phyloP scores from a whole-genome alignment of 1,140 invertebrate genomes.

The Mylabris phalerata region DNA sequence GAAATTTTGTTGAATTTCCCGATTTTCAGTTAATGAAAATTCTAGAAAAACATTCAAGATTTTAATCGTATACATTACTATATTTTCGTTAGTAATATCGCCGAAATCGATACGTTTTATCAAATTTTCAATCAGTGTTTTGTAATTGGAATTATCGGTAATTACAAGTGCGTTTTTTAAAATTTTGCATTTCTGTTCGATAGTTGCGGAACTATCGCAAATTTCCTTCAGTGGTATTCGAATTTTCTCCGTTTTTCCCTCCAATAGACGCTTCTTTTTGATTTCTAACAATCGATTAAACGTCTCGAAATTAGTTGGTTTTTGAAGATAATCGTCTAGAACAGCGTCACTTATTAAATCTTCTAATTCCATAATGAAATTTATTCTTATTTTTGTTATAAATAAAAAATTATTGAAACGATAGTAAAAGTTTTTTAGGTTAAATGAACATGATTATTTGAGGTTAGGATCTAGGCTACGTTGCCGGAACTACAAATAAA shows the following conservation, averaged over 20 bases:
- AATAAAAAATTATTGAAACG: neutral
- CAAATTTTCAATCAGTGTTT: neutral
- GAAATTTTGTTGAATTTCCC: neutral
- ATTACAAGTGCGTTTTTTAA: slow-evolving; percentile 6
- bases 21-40: neutral
- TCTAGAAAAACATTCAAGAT: slow-evolving; percentile 9
- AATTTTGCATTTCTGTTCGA: slow-evolving; percentile 2
- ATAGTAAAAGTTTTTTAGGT: neutral
- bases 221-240: slow-evolving; percentile 1
- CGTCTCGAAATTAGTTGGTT: neutral
- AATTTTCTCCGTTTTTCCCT: slow-evolving; percentile 4
- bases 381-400: neutral
- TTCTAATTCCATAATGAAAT: neutral
- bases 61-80: slow-evolving; percentile 1
- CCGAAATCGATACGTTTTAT: neutral
- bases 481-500: too few relatives aligned
- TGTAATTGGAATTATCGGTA: neutral
- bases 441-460: neutral
- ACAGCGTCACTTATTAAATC: neutral
- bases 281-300: neutral
- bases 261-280: neutral
- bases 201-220: neutral
- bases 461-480: too few relatives aligned
- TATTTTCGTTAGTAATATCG: neutral
- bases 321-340: slow-evolving; percentile 1